Base-by-base conservation (phyloP, 2,888 invertebrate species). In the Graphium colonna region DNA sequence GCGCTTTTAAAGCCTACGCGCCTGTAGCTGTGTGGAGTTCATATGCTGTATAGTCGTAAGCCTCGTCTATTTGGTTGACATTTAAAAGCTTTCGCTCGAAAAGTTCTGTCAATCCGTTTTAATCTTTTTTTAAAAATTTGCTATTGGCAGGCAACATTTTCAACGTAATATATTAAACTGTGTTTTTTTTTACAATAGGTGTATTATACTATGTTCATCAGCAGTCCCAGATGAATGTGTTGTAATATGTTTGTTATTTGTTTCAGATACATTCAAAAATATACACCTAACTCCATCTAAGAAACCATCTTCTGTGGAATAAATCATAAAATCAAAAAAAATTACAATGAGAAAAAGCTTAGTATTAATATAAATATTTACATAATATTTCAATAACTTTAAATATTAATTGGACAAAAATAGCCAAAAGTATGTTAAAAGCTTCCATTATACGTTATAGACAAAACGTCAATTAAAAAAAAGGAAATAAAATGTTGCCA, bases 401-500 rank as follows among this genome's bases (percentile, higher is more conserved):
- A n/a, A n/a, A n/a, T n/a, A n/a, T n/a, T n/a, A n/a, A n/a, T n/a
- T n/a, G n/a, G n/a, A n/a, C n/a, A n/a, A n/a, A n/a, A n/a, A n/a
- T n/a, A n/a, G n/a, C n/a, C n/a, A 28, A 26, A 26, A 26, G 7
- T 7, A 26, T 26, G 28, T 43, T 21, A 43, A 28, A 26, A 26
- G 43, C 43, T 26, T 16, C 13, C 15, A 26, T 43, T 26, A 43
- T 9, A 31, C 10, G 10, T 28, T 15, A 1, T 43, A 47, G 55
- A 46, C 33, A 38, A 43, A 44, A 49, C 55, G 50, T 52, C 41
- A 50, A 59, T 26, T n/a, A n/a, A n/a, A n/a, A n/a, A 26, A 5
- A 28, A 43, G 3, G 13, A 38, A 41, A 10, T 26, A 45, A 50
- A 55, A 90, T 91, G 91, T 74, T 91, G 75, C 90, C 91, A 47